Conservation (phyloP, 2,113 vertebrate genomes). For the Reinhardtius hippoglossoides region DNA sequence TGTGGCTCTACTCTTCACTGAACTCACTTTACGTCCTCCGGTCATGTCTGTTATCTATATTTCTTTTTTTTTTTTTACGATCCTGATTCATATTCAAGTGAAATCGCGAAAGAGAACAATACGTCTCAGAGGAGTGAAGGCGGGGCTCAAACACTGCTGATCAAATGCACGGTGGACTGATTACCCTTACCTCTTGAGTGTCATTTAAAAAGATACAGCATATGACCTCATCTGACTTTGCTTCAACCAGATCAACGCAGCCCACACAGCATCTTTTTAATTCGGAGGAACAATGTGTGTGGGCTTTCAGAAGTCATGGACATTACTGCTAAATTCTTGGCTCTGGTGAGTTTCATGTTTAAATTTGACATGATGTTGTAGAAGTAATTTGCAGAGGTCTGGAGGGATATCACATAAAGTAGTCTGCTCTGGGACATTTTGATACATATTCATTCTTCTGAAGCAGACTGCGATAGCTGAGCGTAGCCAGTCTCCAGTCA, state of each 20-base stretch:
- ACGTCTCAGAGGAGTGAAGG: too few species aligned
- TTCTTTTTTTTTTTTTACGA: background rate
- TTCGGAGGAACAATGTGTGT: background rate
- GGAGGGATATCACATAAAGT: background rate
- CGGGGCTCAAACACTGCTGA: constrained; percentile 4
- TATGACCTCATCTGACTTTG: constrained; percentile 1
- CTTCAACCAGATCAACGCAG: background rate
- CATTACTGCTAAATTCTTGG: background rate
- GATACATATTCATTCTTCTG: background rate
- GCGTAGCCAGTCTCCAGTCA: background rate
- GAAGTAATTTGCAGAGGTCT: constrained; percentile 9
- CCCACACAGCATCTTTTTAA: background rate
- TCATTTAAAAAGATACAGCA: background rate
- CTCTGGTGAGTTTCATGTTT: background rate
- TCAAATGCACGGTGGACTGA: constrained; percentile 8
- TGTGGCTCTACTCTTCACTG: background rate
- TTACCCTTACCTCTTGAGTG: background rate
- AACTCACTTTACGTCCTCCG: background rate
- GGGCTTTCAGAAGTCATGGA: constrained; percentile 8
- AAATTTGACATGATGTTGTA: background rate
- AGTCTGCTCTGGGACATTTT: background rate
- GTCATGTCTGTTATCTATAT: background rate
- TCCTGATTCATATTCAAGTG: too few species aligned
- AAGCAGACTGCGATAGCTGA: background rate
- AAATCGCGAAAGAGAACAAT: too few species aligned